Evolutionary conservation across 1,140 invertebrate species (phyloP).

Genomic region (Heliconius congener): DNA sequence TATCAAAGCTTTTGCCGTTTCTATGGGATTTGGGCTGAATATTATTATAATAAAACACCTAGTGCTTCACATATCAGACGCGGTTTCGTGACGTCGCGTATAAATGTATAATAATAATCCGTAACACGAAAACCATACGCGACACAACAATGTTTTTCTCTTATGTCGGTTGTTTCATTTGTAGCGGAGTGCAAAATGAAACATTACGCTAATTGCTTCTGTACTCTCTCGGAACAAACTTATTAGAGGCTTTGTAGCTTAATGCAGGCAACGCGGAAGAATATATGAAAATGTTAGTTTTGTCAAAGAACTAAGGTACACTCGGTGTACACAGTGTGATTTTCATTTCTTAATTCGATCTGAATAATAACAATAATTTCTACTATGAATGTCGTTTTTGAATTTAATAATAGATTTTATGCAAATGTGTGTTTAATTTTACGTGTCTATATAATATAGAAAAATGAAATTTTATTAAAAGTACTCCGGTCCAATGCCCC

Average conservation of each 20-base stretch:
- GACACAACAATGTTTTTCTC: constrained; percentile 28
- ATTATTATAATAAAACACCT: constrained; percentile 23
- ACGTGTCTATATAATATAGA: no score
- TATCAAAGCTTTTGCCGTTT: not conserved
- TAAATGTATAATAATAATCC: constrained; percentile 29
- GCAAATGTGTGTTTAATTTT: no score
- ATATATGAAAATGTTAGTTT: not conserved
- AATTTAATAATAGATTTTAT: no score
- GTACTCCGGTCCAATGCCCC: no score
- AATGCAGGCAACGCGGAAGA: constrained; percentile 13
- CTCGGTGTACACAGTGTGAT: no score
- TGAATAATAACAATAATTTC: no score
- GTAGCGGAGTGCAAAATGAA: constrained; percentile 29
- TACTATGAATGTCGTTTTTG: no score
- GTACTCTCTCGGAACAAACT: constrained; percentile 24
- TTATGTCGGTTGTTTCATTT: constrained; percentile 21
- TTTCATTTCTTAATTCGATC: no score
- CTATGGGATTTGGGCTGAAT: not conserved
- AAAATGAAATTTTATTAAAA: no score
- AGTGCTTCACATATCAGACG: constrained; percentile 6
- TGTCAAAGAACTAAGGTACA: no score
- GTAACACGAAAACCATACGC: constrained; percentile 1
- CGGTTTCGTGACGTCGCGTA: constrained; percentile 26
- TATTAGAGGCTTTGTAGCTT: constrained; percentile 17
- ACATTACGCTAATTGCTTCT: constrained; percentile 39